Evolutionary conservation across 2,888 invertebrate species (phyloP).

Genomic region (Chydorus sphaericus): DNA sequence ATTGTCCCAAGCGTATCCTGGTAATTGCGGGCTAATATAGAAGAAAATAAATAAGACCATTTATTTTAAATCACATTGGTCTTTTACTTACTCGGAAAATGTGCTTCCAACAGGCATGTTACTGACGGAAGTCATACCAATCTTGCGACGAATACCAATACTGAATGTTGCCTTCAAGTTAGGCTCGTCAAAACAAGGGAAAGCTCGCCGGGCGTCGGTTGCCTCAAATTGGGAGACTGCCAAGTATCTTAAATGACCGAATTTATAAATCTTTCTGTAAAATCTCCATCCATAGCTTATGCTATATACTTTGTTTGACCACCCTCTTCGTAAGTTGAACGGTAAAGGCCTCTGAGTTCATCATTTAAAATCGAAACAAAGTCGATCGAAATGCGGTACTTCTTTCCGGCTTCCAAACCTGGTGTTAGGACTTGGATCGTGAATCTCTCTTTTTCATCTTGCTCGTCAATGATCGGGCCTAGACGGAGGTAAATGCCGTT

Average conservation of each 20-base stretch:
- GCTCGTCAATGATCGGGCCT: too few species aligned
- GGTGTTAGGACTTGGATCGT: constrained; percentile 21
- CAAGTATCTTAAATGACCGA: constrained; percentile 20
- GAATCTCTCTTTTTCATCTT: not conserved
- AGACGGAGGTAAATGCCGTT: too few species aligned
- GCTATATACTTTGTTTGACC: constrained; percentile 50
- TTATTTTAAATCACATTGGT: too few species aligned
- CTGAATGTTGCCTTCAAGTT: constrained; percentile 26
- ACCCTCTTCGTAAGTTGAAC: constrained; percentile 56
- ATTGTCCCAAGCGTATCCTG: constrained; percentile 5
- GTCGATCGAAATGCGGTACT: not conserved
- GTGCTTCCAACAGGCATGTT: constrained; percentile 19
- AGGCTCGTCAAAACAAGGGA: constrained; percentile 29
- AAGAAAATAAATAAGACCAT: not conserved
- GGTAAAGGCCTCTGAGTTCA: constrained; percentile 40
- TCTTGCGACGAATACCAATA: constrained; percentile 22
- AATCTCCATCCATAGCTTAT: not conserved
- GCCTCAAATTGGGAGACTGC: constrained; percentile 29
- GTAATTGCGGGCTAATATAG: not conserved
- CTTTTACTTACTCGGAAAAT: constrained; percentile 16
- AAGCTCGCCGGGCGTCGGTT: constrained; percentile 24
- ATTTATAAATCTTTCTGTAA: not conserved
- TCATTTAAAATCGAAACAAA: not conserved
- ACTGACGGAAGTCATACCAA: constrained; percentile 23
- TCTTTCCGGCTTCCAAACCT: not conserved